Conservation (phyloP, 2,113 vertebrate genomes). For the Benitochromis conjunctus region DNA sequence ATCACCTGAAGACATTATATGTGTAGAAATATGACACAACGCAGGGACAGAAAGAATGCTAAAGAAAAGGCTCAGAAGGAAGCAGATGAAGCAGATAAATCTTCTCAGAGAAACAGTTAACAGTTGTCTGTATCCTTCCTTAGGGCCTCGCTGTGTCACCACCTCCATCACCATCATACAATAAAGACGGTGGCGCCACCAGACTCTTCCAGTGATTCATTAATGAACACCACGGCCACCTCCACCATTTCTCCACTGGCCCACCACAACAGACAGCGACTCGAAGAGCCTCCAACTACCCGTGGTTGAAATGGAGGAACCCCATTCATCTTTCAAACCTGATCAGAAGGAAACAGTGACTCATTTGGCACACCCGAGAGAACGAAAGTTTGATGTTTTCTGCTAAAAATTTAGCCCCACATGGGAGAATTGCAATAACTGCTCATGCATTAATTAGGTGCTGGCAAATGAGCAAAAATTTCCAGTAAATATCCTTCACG, state of each 20-base stretch:
- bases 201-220: background rate
- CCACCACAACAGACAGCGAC: background rate
- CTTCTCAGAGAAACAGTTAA: background rate
- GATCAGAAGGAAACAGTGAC: background rate
- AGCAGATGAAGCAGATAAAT: background rate
- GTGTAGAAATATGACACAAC: background rate
- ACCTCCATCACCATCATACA: background rate
- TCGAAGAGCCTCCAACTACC: background rate
- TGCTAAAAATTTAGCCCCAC: background rate
- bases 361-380: background rate
- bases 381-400: background rate
- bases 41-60: background rate
- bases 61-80: background rate
- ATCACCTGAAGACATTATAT: background rate
- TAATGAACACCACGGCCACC: background rate
- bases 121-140: background rate
- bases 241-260: background rate
- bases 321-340: background rate
- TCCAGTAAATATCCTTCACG: background rate
- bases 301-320: background rate
- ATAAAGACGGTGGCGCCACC: background rate
- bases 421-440: background rate
- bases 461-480: background rate
- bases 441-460: background rate
- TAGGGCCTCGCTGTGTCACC: background rate